Evolutionary conservation across 2,113 vertebrate species (phyloP), one percentile per base, ranked within the genome.

Genomic region (Albula glossodonta): DNA sequence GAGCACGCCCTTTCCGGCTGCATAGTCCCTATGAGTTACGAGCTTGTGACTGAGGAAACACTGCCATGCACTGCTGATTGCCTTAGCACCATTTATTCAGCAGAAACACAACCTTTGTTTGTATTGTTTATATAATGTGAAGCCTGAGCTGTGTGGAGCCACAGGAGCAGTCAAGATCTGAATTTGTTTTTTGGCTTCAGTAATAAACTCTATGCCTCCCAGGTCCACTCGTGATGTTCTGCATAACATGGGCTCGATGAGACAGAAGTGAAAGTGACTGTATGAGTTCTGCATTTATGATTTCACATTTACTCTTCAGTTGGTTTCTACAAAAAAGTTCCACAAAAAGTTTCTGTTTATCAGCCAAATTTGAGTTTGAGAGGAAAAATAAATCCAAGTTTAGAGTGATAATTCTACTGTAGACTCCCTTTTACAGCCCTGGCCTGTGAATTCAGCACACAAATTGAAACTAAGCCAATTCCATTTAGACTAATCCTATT

Each of bases 381-480:
- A 41, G 31, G 31, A 41, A 41, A 41, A 41, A 41, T 41, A 41
- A 41, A 41, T 41, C 31, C 31, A 41, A 41, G 31, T 41, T 41
- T 41, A 41, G 31, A 41, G 31, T 48, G 12, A 41, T 80, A 5
- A 41, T 5, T 25, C 7, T 19, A 22, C 25, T 17, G 0, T 41
- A 22, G 11, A 49, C 60, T 84, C 70, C 83, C 78, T 77, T 84
- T 56, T 85, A 49, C 78, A 48, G 83, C 53, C 84, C 77, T 81
- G 57, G 85, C 82, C 13, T 86, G 66, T 83, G 80, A 78, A 87
- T 41, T 74, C 9, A 63, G 56, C 15, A 48, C 12, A 22, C 83
- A 83, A n/a, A 66, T 84, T 78, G 79, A 88, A 82, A 82, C n/a
- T 52, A 84, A 84, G 11, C 49, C 78, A 89, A 74, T 22, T 82